phyloP scores from a whole-genome alignment of 2,797 vertebrate genomes.

The Ictinia mississippiensis region DNA sequence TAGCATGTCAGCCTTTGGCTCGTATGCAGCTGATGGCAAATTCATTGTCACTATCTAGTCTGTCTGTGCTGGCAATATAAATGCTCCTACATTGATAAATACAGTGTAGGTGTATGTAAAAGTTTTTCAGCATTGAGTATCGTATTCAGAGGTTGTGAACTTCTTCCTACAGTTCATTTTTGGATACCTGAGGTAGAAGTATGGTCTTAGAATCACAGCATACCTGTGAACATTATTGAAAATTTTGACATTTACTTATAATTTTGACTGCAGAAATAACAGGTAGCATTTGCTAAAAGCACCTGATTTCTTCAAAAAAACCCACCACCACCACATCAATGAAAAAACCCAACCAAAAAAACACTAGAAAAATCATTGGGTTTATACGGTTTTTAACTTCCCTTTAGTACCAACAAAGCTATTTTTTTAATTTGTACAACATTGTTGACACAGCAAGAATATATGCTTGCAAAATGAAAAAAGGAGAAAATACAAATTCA shows the following conservation, averaged over 20 bases:
- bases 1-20: background rate
- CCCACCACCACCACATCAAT: accelerated
- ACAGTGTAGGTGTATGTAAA: background rate
- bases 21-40: background rate
- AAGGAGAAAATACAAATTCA: background rate
- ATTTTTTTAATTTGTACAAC: background rate
- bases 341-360: background rate
- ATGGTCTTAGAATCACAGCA: accelerated
- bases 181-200: background rate
- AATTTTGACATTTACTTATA: background rate
- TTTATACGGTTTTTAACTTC: background rate
- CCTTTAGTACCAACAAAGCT: background rate
- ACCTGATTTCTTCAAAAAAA: background rate
- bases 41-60: background rate
- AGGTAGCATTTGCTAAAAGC: background rate
- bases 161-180: background rate
- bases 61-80: background rate
- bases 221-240: background rate
- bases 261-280: background rate
- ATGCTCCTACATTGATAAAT: background rate
- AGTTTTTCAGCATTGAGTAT: background rate
- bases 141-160: background rate
- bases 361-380: background rate
- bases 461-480: background rate
- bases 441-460: background rate